phyloP scores from a whole-genome alignment of 2,113 vertebrate species.

The Hippocampus abdominalis region DNA sequence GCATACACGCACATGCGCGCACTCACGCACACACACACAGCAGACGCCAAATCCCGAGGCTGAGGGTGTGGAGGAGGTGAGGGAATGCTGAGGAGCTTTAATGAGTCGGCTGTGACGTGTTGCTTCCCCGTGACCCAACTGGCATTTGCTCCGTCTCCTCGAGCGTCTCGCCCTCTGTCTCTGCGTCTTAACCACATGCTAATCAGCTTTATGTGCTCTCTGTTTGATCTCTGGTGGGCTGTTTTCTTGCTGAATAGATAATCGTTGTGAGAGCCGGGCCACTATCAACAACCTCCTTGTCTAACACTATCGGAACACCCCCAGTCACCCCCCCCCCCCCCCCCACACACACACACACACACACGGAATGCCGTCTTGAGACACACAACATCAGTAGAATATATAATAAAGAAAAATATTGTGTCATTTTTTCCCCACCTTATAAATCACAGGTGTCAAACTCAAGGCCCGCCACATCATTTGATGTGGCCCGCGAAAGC shows the following conservation, averaged over 20 bases:
- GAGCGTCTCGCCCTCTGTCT: conserved; percentile 48
- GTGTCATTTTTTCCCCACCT: background rate
- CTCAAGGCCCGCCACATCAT: no score
- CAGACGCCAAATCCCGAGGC: conserved; percentile 15
- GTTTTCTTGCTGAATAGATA: conserved; percentile 52
- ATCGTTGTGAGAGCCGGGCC: conserved; percentile 44
- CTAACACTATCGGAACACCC: background rate
- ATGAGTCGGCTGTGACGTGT: conserved; percentile 58
- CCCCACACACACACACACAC: background rate
- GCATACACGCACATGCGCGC: conserved; percentile 14
- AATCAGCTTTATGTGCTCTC: conserved; percentile 51
- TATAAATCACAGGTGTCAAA: background rate
- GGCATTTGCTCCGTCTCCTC: conserved; percentile 53
- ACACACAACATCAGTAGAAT: background rate
- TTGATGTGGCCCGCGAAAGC: no score
- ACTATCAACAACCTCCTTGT: conserved; percentile 36
- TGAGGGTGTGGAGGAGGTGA: conserved; percentile 40
- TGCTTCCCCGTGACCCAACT: conserved; percentile 64
- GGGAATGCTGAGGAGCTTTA: conserved; percentile 54
- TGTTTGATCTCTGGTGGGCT: conserved; percentile 47
- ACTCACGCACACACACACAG: conserved; percentile 7
- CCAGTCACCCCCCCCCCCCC: background rate
- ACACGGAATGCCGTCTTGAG: background rate
- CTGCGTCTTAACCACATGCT: conserved; percentile 56
- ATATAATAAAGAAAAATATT: background rate